A percentile compares a stretch with the other conserved stretches of the same genome.
phyloP scores from a whole-genome alignment of 2,113 vertebrate species.

The Gavialis gangeticus region DNA sequence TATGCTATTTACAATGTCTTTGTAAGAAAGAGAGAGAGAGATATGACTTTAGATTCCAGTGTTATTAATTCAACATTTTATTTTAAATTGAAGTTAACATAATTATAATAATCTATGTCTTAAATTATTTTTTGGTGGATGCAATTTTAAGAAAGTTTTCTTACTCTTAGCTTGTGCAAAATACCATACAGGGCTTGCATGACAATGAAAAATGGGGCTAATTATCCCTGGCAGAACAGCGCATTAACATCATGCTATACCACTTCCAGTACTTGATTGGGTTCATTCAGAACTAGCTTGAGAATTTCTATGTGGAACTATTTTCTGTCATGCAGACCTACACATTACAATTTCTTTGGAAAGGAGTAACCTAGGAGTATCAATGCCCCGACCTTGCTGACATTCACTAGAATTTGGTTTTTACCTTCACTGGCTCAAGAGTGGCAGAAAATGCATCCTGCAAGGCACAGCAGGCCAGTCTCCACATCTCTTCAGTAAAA shows the following conservation, averaged over 20 bases:
- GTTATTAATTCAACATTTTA: not conserved
- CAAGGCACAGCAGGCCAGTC: constrained; percentile 94
- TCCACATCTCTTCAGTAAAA: constrained; percentile 98
- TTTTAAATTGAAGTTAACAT: not conserved
- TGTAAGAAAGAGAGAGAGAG: not conserved
- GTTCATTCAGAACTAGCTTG: no score
- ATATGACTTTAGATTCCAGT: not conserved
- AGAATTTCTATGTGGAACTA: no score
- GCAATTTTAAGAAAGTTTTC: no score
- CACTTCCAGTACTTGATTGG: no score
- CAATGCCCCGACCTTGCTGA: not conserved
- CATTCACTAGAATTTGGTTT: not conserved
- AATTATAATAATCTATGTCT: not conserved
- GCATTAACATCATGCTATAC: no score
- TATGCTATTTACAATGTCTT: not conserved
- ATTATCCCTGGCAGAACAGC: no score
- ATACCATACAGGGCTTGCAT: no score
- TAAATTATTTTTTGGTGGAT: no score
- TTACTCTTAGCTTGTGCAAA: no score
- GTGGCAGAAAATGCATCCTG: constrained; percentile 97
- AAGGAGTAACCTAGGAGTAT: not conserved
- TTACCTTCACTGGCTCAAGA: constrained; percentile 96
- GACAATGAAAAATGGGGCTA: no score
- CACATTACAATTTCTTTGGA: no score
- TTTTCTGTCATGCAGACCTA: no score